Evolutionary conservation across 2,113 vertebrate genomes (phyloP).

Genomic region (Macrotis lagotis): DNA sequence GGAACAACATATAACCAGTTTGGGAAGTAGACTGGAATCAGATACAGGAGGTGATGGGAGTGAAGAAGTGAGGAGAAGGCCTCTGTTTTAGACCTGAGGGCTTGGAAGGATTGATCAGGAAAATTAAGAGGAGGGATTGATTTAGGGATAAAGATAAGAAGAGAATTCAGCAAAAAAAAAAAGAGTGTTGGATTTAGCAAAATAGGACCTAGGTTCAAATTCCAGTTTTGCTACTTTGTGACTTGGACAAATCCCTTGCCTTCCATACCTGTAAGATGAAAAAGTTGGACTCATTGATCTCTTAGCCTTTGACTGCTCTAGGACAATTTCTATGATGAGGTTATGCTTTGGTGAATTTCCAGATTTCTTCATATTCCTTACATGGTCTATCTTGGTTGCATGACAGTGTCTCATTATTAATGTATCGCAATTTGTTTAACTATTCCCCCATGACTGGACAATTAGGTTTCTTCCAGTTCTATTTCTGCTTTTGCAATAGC

Average conservation of each 20-base stretch:
- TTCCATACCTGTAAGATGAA: not conserved
- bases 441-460: not conserved
- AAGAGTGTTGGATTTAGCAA: not conserved
- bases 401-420: not conserved
- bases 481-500: not conserved
- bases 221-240: not conserved
- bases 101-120: too few relatives aligned
- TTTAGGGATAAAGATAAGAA: too few relatives aligned
- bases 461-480: not conserved
- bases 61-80: too few relatives aligned
- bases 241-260: not conserved
- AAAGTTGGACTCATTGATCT: not conserved
- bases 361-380: not conserved
- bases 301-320: not conserved
- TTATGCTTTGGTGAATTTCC: not conserved
- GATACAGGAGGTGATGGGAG: too few relatives aligned
- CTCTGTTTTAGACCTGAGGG: too few relatives aligned
- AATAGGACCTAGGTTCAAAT: not conserved
- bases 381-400: not conserved
- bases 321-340: not conserved
- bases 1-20: too few relatives aligned
- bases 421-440: not conserved
- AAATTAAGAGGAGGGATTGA: too few relatives aligned
- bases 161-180: not conserved
- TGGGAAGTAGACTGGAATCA: too few relatives aligned